Evolutionary conservation across 2,797 vertebrate genomes (phyloP).

Genomic region (Tolypeutes matacus): DNA sequence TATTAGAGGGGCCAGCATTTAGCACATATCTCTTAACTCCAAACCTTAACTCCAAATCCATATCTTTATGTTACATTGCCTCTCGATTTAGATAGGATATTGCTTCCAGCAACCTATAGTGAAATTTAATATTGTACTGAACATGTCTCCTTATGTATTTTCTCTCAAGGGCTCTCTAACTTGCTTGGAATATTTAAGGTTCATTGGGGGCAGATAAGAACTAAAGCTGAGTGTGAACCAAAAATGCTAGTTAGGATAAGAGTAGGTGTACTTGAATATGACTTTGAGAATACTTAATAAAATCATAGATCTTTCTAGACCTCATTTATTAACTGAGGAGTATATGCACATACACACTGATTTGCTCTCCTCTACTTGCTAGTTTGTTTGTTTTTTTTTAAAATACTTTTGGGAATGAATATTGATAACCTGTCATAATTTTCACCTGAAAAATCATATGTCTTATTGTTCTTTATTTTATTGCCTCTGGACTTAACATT

Average conservation of each 20-base stretch:
- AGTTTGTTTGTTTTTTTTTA: neutral
- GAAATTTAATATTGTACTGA: conserved; percentile 15
- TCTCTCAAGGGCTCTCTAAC: neutral
- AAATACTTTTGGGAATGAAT: conserved; percentile 69
- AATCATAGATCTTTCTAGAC: conserved; percentile 54
- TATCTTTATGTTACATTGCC: neutral
- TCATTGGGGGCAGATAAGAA: neutral
- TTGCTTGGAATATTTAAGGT: conserved; percentile 45
- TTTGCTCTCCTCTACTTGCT: conserved; percentile 49
- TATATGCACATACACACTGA: neutral
- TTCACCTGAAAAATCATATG: conserved; percentile 76
- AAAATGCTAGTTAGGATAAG: neutral
- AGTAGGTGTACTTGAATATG: conserved; percentile 33
- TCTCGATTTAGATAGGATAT: neutral
- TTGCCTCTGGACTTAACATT: conserved; percentile 81
- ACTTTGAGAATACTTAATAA: conserved; percentile 68
- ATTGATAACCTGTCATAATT: conserved; percentile 82
- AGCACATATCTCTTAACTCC: neutral
- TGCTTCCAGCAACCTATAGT: neutral
- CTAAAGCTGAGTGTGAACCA: conserved; percentile 19
- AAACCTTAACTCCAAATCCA: neutral
- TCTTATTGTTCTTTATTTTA: conserved; percentile 79
- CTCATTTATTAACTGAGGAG: conserved; percentile 60
- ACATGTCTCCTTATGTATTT: neutral
- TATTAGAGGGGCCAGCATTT: neutral